Conservation (phyloP, 2,797 vertebrate species). For the Crypturellus tataupa region DNA sequence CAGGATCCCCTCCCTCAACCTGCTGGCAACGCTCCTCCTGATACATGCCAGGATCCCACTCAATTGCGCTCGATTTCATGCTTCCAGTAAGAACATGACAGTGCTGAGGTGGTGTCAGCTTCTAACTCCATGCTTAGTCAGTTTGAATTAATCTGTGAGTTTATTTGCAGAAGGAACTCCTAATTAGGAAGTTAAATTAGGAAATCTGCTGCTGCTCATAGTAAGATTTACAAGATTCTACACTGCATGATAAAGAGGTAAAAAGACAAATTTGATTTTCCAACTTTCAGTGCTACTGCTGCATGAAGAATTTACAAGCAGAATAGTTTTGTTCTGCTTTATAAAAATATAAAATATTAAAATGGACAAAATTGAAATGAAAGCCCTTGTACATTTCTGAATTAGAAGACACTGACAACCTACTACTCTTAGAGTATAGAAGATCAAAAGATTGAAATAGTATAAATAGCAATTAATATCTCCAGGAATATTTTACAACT, state of each 20-base stretch:
- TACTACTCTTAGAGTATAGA: not conserved
- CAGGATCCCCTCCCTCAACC: too few species aligned
- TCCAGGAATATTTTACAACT: not conserved
- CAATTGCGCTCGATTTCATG: conserved; percentile 41
- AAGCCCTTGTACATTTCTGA: not conserved
- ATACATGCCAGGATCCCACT: too few species aligned
- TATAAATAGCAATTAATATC: not conserved
- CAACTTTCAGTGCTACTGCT: not conserved
- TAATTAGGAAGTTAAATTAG: conserved; percentile 31
- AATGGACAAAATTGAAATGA: not conserved
- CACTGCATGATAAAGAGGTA: not conserved
- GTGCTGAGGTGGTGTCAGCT: conserved; percentile 53
- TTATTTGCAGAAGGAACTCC: conserved; percentile 9
- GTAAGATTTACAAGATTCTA: not conserved
- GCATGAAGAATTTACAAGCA: not conserved
- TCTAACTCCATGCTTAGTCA: conserved; percentile 36
- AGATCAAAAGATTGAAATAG: not conserved
- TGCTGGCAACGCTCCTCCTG: too few species aligned
- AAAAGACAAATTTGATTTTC: not conserved
- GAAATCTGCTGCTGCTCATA: not conserved
- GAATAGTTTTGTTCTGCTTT: not conserved
- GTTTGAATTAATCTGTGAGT: conserved; percentile 50
- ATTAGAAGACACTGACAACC: not conserved
- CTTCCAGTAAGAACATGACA: conserved; percentile 71
- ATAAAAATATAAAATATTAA: not conserved